phyloP scores from a whole-genome alignment of 2,888 invertebrate genomes.

The Rhagonycha fulva region DNA sequence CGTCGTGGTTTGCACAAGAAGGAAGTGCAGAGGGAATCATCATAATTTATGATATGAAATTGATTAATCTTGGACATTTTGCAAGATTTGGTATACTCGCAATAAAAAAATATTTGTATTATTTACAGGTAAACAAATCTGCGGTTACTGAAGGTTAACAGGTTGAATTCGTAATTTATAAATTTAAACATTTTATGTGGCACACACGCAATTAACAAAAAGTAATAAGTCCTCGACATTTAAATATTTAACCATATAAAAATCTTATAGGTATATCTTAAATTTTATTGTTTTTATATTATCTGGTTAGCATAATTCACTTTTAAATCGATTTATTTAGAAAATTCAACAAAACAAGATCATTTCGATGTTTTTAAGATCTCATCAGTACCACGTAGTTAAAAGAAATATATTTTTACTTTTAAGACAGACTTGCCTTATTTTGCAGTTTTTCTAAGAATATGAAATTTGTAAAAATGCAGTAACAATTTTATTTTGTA shows the following conservation, averaged over 20 bases:
- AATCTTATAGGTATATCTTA: too few relatives aligned
- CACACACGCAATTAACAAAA: neutral
- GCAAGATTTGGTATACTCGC: constrained; percentile 64
- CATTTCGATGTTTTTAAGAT: too few relatives aligned
- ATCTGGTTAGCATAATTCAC: too few relatives aligned
- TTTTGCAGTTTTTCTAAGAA: neutral
- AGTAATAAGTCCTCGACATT: neutral
- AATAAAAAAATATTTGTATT: constrained; percentile 68
- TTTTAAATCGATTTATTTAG: too few relatives aligned
- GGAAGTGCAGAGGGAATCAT: constrained; percentile 63
- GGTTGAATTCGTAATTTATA: neutral
- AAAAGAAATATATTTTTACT: too few relatives aligned
- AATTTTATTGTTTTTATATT: too few relatives aligned
- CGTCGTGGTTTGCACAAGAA: constrained; percentile 59
- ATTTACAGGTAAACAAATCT: constrained; percentile 60
- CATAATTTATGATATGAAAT: constrained; percentile 65
- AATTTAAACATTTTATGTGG: neutral
- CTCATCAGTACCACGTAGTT: too few relatives aligned
- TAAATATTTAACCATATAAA: neutral
- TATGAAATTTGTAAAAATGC: too few relatives aligned
- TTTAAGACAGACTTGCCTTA: neutral
- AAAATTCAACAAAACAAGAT: too few relatives aligned
- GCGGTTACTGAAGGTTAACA: neutral
- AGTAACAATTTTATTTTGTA: neutral
- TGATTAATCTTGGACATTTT: constrained; percentile 63